Percentiles rank a stretch among this genome's conserved stretches.
Evolutionary conservation across 2,888 invertebrate genomes (phyloP).

Genomic region (Brenthis ino): DNA sequence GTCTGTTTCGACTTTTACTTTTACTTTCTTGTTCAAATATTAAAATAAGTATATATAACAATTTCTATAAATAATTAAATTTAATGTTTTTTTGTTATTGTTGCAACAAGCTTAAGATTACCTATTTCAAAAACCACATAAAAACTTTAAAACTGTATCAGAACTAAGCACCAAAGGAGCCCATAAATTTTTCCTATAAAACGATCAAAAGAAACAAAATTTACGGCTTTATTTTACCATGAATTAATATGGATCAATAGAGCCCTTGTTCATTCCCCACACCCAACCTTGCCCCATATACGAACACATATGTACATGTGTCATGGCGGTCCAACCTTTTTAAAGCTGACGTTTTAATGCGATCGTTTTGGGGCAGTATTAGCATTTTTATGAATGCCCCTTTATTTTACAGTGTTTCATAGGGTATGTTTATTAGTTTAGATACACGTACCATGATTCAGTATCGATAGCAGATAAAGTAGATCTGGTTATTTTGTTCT

Average conservation of each 20-base stretch:
- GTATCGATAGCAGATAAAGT: constrained; percentile 17
- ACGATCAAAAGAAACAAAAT: not conserved
- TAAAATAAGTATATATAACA: too few species aligned
- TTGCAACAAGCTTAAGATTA: too few species aligned
- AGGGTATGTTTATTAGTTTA: constrained; percentile 12
- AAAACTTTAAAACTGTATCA: too few species aligned
- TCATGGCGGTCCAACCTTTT: constrained; percentile 27
- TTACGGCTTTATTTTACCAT: not conserved
- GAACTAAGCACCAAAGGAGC: too few species aligned
- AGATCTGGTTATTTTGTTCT: not conserved
- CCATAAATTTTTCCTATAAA: too few species aligned
- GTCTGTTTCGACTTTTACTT: not conserved
- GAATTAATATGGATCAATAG: constrained; percentile 13
- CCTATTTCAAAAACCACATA: too few species aligned
- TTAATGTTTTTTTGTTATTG: too few species aligned
- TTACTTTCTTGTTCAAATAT: too few species aligned
- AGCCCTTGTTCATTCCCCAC: constrained; percentile 14
- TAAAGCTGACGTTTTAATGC: constrained; percentile 31
- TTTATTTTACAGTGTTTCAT: constrained; percentile 18
- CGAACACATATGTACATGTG: constrained; percentile 1
- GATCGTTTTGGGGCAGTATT: constrained; percentile 23
- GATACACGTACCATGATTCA: constrained; percentile 10
- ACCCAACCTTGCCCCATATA: constrained; percentile 8
- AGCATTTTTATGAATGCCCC: constrained; percentile 35
- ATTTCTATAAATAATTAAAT: too few species aligned